Evolutionary conservation across 2,797 vertebrate genomes (phyloP).

Genomic region (Avahi laniger): DNA sequence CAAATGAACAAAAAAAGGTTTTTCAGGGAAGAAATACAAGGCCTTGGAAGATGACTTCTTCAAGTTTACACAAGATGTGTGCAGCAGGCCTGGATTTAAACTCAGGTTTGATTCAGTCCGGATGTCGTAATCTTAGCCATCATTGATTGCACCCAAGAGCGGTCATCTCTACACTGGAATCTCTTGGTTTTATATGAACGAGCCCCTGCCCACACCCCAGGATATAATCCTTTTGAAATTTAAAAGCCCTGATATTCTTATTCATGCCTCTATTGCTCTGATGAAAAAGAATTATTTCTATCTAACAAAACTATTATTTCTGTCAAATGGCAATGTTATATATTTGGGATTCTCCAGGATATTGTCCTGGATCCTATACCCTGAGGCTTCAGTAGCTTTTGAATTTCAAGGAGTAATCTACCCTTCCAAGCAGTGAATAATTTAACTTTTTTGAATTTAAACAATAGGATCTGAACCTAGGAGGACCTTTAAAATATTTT

Average conservation of each 20-base stretch:
- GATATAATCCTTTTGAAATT: background rate
- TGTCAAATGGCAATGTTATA: background rate
- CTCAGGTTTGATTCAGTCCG: background rate
- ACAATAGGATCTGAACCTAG: background rate
- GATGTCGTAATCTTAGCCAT: background rate
- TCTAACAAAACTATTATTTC: background rate
- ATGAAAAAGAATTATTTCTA: background rate
- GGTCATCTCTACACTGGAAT: background rate
- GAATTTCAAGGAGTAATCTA: background rate
- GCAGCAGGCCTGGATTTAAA: background rate
- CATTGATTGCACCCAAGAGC: background rate
- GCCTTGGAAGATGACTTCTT: background rate
- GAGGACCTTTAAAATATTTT: background rate
- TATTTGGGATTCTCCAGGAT: background rate
- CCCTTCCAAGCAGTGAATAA: background rate
- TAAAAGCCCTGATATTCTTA: background rate
- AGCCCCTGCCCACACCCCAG: background rate
- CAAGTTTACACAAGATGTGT: background rate
- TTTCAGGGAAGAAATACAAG: background rate
- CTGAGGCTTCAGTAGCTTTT: background rate
- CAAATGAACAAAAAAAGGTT: background rate
- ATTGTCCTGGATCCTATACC: background rate
- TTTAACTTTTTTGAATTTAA: background rate
- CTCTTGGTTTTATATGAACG: background rate
- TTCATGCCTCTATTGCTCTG: background rate